A percentile compares a stretch with the other conserved stretches of the same genome.
phyloP scores from a whole-genome alignment of 2,888 invertebrate genomes.

The Caradrina kadenii region DNA sequence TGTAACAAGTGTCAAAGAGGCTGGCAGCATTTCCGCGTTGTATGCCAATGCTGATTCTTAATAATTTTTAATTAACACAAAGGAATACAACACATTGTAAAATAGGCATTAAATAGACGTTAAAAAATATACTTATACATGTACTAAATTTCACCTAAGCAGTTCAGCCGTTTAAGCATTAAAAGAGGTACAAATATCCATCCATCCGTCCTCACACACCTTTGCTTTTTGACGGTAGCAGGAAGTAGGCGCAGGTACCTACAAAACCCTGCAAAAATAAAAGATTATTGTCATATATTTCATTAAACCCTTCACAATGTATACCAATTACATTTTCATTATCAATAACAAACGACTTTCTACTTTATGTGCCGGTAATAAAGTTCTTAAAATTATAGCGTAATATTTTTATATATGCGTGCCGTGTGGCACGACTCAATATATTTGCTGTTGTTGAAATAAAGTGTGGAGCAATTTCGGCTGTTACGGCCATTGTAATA shows the following conservation, averaged over 20 bases:
- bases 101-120: no score
- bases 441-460: conserved; percentile 50
- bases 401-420: conserved; percentile 55
- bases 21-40: no score
- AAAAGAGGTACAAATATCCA: no score
- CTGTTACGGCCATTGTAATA: conserved; percentile 10
- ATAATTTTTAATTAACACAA: no score
- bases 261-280: conserved; percentile 26
- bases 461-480: conserved; percentile 40
- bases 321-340: conserved; percentile 53
- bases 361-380: conserved; percentile 55
- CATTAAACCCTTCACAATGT: conserved; percentile 36
- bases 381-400: conserved; percentile 52
- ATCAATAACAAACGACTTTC: conserved; percentile 53
- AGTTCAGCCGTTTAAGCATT: no score
- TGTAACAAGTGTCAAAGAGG: no score
- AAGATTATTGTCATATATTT: conserved; percentile 36
- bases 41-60: no score
- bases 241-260: neutral
- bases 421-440: conserved; percentile 36
- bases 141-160: no score
- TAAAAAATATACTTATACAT: no score
- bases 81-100: no score
- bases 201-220: no score
- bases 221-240: no score